A percentile compares a stretch with the other conserved stretches of the same genome.
These are phyloP conservation scores for Tribolium madens DNA, from an alignment of 1,140 invertebrate genomes.

Conservation along the genomic window DNA sequence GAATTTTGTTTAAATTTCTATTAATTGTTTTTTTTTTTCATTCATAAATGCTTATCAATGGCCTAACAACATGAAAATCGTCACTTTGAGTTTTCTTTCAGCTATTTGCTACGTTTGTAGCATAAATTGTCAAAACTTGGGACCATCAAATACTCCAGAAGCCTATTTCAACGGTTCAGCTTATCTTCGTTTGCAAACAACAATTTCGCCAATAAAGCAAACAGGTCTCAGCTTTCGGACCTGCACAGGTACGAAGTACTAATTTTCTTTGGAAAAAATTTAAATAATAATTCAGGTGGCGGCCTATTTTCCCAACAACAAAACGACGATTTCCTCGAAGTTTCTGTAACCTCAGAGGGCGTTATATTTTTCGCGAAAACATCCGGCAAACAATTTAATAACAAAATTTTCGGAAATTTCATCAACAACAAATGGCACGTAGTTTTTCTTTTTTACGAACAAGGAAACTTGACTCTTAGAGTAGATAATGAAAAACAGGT, in stretches of 20 bases:
- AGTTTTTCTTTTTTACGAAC: slow-evolving; percentile 75
- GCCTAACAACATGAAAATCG: no score
- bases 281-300: slow-evolving; percentile 68
- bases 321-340: slow-evolving; percentile 75
- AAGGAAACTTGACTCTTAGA: slow-evolving; percentile 75
- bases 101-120: neutral
- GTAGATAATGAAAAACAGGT: slow-evolving; percentile 68
- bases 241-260: slow-evolving; percentile 71
- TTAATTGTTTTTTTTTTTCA: no score
- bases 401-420: slow-evolving; percentile 74
- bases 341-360: slow-evolving; percentile 75
- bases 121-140: slow-evolving; percentile 41
- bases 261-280: neutral
- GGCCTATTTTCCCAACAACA: slow-evolving; percentile 79
- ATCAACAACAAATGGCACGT: slow-evolving; percentile 86
- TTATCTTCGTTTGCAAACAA: slow-evolving; percentile 76
- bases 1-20: no score
- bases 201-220: slow-evolving; percentile 80
- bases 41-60: no score
- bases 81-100: neutral
- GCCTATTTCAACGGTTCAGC: slow-evolving; percentile 85
- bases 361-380: slow-evolving; percentile 74
- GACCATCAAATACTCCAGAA: slow-evolving; percentile 74
- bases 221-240: slow-evolving; percentile 85
- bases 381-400: slow-evolving; percentile 71